Evolutionary conservation across 1,140 invertebrate species (phyloP).

Genomic region (Dysdera silvatica): DNA sequence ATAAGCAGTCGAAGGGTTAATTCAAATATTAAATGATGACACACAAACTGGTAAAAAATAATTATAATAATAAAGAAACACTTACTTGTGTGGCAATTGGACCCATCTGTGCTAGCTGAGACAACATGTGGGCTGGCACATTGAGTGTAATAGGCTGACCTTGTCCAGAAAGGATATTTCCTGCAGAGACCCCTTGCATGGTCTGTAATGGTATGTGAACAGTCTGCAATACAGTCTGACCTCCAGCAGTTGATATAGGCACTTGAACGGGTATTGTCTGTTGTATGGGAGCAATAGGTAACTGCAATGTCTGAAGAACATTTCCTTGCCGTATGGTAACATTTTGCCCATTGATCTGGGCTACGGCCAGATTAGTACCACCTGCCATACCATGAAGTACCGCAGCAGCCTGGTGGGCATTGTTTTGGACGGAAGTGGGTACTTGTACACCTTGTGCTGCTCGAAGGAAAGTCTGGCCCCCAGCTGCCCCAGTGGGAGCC

Average conservation of each 20-base stretch:
- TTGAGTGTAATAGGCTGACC: slow-evolving; percentile 36
- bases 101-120: slow-evolving; percentile 27
- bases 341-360: slow-evolving; percentile 54
- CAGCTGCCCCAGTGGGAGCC: slow-evolving; percentile 49
- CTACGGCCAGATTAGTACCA: slow-evolving; percentile 29
- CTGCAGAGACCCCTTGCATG: slow-evolving; percentile 52
- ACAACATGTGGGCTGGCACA: slow-evolving; percentile 22
- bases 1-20: too few species aligned
- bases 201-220: slow-evolving; percentile 81
- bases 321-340: slow-evolving; percentile 56
- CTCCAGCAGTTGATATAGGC: slow-evolving; percentile 76
- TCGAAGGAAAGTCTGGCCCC: slow-evolving; percentile 57
- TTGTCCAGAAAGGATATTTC: slow-evolving; percentile 44
- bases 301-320: slow-evolving; percentile 58
- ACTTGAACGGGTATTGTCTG: slow-evolving; percentile 83
- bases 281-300: slow-evolving; percentile 55
- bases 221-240: slow-evolving; percentile 87
- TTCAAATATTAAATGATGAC: too few species aligned
- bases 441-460: slow-evolving; percentile 36
- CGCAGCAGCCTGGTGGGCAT: slow-evolving; percentile 49
- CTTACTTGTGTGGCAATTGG: slow-evolving; percentile 18
- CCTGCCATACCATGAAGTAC: slow-evolving; percentile 33
- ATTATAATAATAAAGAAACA: not conserved
- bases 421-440: slow-evolving; percentile 46
- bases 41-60: too few species aligned